These are phyloP conservation scores for Drosophila anceps DNA, from an alignment of 2,888 invertebrate species.

Conservation along the genomic window DNA sequence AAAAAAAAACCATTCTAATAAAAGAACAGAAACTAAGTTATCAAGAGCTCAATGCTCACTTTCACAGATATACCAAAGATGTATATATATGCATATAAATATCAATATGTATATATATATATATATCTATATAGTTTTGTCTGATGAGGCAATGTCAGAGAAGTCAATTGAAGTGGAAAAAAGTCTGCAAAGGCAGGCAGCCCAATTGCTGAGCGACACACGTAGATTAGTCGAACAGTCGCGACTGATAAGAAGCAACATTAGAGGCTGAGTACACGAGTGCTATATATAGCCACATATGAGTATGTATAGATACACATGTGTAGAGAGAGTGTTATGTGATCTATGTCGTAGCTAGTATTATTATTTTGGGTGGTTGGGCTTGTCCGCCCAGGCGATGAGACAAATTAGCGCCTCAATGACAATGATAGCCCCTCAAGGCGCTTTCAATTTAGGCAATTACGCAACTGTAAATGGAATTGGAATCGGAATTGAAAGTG, in stretches of 20 bases:
- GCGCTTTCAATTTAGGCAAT: slow-evolving; percentile 78
- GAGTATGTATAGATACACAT: neutral
- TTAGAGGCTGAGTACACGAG: slow-evolving; percentile 23
- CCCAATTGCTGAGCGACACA: slow-evolving; percentile 12
- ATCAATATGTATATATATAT: neutral
- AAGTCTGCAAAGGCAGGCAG: slow-evolving; percentile 17
- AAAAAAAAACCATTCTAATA: neutral
- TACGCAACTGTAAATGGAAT: slow-evolving; percentile 59
- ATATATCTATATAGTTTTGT: neutral
- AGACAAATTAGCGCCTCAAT: slow-evolving; percentile 64
- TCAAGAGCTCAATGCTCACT: slow-evolving; percentile 38
- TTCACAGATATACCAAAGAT: neutral
- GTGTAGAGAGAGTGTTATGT: neutral
- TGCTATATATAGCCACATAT: slow-evolving; percentile 2
- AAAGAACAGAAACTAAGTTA: neutral
- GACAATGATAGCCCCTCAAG: slow-evolving; percentile 75
- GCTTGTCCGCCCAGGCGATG: slow-evolving; percentile 46
- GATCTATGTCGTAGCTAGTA: slow-evolving; percentile 7
- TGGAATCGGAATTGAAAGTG: slow-evolving; percentile 35
- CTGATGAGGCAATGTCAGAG: slow-evolving; percentile 61
- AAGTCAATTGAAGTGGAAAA: slow-evolving; percentile 56
- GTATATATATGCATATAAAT: neutral
- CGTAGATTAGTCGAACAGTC: slow-evolving; percentile 39
- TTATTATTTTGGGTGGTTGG: slow-evolving; percentile 19
- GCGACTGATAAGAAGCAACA: slow-evolving; percentile 37